phyloP scores from a whole-genome alignment of 2,888 invertebrate genomes.

The Tholera decimalis region DNA sequence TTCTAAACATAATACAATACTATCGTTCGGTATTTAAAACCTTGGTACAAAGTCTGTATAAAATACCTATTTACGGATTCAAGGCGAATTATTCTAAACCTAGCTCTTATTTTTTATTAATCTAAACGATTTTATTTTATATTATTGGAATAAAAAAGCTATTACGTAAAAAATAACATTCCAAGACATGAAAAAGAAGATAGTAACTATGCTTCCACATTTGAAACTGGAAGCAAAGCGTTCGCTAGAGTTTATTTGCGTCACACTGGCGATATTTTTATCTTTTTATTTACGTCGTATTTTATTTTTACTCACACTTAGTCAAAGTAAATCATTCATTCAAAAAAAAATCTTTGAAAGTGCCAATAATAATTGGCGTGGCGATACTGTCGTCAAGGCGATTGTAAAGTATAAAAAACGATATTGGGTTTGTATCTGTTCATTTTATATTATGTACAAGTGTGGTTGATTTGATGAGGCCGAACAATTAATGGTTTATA shows the following conservation, averaged over 20 bases:
- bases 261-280: slow-evolving; percentile 48
- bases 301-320: slow-evolving; percentile 49
- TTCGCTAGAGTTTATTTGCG: slow-evolving; percentile 48
- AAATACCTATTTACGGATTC: slow-evolving; percentile 13
- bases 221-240: slow-evolving; percentile 35
- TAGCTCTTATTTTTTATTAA: background rate
- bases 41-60: slow-evolving; percentile 32
- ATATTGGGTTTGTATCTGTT: slow-evolving; percentile 25
- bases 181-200: background rate
- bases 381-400: slow-evolving; percentile 19
- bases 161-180: background rate
- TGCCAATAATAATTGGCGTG: slow-evolving; percentile 28
- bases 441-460: slow-evolving; percentile 13
- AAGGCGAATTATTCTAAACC: slow-evolving; percentile 14
- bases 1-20: slow-evolving; percentile 15
- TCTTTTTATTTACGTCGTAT: slow-evolving; percentile 52
- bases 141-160: background rate
- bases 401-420: slow-evolving; percentile 21
- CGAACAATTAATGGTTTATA: background rate
- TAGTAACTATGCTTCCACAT: slow-evolving; percentile 30
- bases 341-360: slow-evolving; percentile 29
- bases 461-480: slow-evolving; percentile 13
- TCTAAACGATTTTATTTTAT: background rate
- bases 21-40: slow-evolving; percentile 28
- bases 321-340: slow-evolving; percentile 54